Base-by-base conservation (phyloP, 2,113 vertebrate genomes). In the Protobothrops flavoviridis region DNA sequence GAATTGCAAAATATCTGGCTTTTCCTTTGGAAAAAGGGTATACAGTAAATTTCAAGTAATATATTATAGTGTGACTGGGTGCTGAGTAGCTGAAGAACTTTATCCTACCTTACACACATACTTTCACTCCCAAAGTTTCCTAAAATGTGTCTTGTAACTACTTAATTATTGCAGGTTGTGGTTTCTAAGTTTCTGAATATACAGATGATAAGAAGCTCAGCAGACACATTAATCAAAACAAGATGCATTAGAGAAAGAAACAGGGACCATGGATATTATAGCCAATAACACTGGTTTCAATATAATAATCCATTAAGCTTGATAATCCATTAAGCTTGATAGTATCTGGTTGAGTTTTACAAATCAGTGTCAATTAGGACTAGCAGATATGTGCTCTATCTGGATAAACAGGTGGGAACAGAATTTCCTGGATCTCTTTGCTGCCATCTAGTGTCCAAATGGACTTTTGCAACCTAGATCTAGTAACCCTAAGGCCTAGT, bases 1-100 rank as follows among this genome's bases (percentile, higher is more conserved):
- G 97, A 96, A 93, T 90, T 88, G 94, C 85, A 59, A 91, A 56
- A 94, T 95, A 96, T 95, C 96, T 96, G 96, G 92, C 93, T 87
- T 94, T 93, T 92, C 95, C 94, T 95, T 90, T 89, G 91, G 93
- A 96, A 89, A 95, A 94, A 95, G 96, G 96, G 94, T 92, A 94
- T 95, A 94, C 1, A 43, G 33, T 43, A 55, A 91, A 96, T 92
- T 92, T 93, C 92, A 96, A 96, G 74, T 87, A 93, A 96, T 95
- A 45, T 81, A 93, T 39, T 5, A 0, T 3, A 69, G 91, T 17
- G 7, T 87, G 45, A 39, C 50, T 48, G 8, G 56, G 23, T 52
- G 48, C 55, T 23, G 12, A 8, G 10, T 48, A 93, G 52, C 26
- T 39, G 8, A 93, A 86, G 45, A 20, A 52, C 39, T 81, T 85